Base-by-base conservation (phyloP, 2,888 invertebrate species). In the Plagodis pulveraria region DNA sequence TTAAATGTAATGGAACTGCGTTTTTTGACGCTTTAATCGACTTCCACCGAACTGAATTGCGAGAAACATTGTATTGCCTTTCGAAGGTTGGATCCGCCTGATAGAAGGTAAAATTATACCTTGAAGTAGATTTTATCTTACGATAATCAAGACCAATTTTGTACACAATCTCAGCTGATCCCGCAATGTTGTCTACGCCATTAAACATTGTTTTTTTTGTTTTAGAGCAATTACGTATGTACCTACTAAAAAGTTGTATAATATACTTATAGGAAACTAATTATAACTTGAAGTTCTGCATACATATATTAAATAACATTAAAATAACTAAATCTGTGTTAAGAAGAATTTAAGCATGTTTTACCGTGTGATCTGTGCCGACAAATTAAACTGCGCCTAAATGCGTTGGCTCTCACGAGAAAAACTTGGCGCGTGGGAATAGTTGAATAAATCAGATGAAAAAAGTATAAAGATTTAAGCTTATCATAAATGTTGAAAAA, bases 281-380 rank as follows among this genome's bases (percentile, higher is more conserved):
- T n/a, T n/a, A n/a, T n/a, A n/a, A n/a, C n/a, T n/a, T n/a, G n/a
- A n/a, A n/a, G n/a, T 9, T 8, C 38, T 38, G 6, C 38, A 38
- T 38, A 38, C 1, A 22, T 22, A 22, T 22, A 22, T 1, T 22
- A 22, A 22, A 22, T 22, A 22, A 22, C 22, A 2, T 22, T 22
- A 22, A 22, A n/a, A 22, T 4, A 1, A 22, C 22, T 22, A 22
- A 22, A 22, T 22, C 22, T 22, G 22, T 2, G 2, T 22, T 2
- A 22, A 22, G 22, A 22, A 22, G 22, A 22, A 22, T 40, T 8
- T 40, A 0, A 8, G 5, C 40, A 9, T 40, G 8, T 40, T 40
- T 48, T 32, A 6, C 35, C 46, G 47, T 55, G 54, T 55, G 55
- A 55, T 59, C 59, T 55, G 55, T 48, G 46, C 50, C 59, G 46